Percentiles rank a stretch among this genome's conserved stretches.
These are phyloP conservation scores for Troides aeacus DNA, from an alignment of 2,888 invertebrate species.

Conservation along the genomic window DNA sequence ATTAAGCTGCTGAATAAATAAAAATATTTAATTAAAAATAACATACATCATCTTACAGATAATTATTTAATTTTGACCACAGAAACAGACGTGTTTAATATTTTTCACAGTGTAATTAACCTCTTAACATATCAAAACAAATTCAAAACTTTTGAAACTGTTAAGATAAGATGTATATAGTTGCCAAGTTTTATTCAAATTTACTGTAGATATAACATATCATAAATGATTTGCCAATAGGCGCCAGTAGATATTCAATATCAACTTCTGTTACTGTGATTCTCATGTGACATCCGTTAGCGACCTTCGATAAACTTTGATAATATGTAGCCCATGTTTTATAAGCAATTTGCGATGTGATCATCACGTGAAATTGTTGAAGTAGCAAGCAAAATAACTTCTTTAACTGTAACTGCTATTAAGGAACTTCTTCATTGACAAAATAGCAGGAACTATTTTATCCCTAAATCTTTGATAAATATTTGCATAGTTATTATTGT, in stretches of 20 bases:
- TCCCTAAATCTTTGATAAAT: too few species aligned
- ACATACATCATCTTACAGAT: not conserved
- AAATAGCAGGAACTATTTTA: not conserved
- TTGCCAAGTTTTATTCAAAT: constrained; percentile 43
- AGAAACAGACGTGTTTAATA: constrained; percentile 3
- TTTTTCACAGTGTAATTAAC: constrained; percentile 28
- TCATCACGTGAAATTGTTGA: constrained; percentile 45
- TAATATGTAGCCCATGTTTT: constrained; percentile 52
- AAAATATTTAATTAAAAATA: constrained; percentile 1
- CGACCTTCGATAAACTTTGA: constrained; percentile 70
- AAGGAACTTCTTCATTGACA: not conserved
- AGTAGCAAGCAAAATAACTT: constrained; percentile 35
- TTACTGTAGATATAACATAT: constrained; percentile 41
- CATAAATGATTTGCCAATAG: constrained; percentile 46
- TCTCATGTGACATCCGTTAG: constrained; percentile 60
- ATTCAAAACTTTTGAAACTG: constrained; percentile 32
- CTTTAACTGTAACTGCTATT: not conserved
- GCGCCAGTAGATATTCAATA: constrained; percentile 56
- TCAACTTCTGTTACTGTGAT: constrained; percentile 47
- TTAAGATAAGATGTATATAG: constrained; percentile 28
- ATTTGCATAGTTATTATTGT: too few species aligned
- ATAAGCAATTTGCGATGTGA: constrained; percentile 54
- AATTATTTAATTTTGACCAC: not conserved
- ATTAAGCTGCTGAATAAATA: not conserved
- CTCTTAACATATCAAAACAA: constrained; percentile 31